These are phyloP conservation scores for Embiotoca jacksoni DNA, from an alignment of 2,113 vertebrate genomes.

Conservation along the genomic window DNA sequence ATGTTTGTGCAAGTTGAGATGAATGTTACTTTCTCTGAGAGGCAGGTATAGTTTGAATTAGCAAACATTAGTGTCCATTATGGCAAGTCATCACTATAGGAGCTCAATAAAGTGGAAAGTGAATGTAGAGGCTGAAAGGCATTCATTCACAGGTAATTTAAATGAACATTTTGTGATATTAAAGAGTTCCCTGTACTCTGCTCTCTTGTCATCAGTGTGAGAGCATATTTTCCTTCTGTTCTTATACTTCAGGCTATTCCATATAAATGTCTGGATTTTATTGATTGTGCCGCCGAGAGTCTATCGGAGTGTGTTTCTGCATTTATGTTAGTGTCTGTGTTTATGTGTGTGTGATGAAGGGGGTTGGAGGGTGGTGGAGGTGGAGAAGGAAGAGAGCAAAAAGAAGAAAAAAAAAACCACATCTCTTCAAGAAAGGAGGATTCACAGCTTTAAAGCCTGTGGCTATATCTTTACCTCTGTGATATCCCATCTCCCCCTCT, in stretches of 20 bases:
- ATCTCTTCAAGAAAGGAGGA: conserved; percentile 64
- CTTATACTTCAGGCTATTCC: conserved; percentile 38
- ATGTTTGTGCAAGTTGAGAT: no score
- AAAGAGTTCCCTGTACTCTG: conserved; percentile 2
- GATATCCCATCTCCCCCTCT: conserved; percentile 64
- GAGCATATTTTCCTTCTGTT: conserved; percentile 29
- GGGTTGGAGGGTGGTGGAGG: background rate
- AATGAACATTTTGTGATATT: conserved; percentile 32
- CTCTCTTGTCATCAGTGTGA: conserved; percentile 12
- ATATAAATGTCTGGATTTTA: conserved; percentile 44
- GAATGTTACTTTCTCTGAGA: background rate
- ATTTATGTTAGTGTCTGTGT: conserved; percentile 39
- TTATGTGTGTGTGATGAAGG: conserved; percentile 30
- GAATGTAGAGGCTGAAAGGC: conserved; percentile 9
- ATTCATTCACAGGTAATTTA: conserved; percentile 19
- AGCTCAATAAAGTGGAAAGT: conserved; percentile 18
- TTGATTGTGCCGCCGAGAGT: conserved; percentile 19
- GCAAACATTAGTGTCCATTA: background rate
- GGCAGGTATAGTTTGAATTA: no score
- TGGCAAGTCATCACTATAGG: background rate
- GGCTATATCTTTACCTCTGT: conserved; percentile 67
- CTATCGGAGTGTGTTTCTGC: conserved; percentile 42
- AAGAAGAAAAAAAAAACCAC: conserved; percentile 21
- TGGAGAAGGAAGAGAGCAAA: conserved; percentile 7
- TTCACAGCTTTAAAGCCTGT: conserved; percentile 70